Conservation (phyloP, 1,140 invertebrate genomes). For the Drosophila quadrilineata region DNA sequence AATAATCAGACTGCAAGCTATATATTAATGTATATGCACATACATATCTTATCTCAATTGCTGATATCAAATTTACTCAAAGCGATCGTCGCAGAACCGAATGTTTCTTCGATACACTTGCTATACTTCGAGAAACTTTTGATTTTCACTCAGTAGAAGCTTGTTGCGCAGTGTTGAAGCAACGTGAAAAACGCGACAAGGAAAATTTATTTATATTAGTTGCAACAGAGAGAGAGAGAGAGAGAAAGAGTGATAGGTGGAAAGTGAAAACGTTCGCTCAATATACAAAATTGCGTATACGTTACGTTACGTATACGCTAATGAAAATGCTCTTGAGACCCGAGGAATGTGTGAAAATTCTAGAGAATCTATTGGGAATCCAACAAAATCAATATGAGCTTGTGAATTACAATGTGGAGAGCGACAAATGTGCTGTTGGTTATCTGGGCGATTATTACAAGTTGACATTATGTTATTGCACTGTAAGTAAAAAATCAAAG, state of each 20-base stretch:
- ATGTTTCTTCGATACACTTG: slow-evolving; percentile 24
- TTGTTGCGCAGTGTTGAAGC: slow-evolving; percentile 29
- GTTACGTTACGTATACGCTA: slow-evolving; percentile 52
- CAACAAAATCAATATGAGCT: slow-evolving; percentile 1
- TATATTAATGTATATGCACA: neutral
- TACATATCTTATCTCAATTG: neutral
- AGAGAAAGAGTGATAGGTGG: neutral
- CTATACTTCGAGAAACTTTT: slow-evolving; percentile 19
- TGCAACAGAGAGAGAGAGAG: slow-evolving; percentile 11
- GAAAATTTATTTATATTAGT: too few relatives aligned
- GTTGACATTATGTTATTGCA: slow-evolving; percentile 36
- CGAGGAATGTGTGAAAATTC: slow-evolving; percentile 45
- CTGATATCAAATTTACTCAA: too few relatives aligned
- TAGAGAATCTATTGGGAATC: slow-evolving; percentile 17
- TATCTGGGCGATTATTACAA: slow-evolving; percentile 74
- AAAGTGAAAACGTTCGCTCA: slow-evolving; percentile 5
- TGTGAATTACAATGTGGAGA: slow-evolving; percentile 28
- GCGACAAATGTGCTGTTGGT: slow-evolving; percentile 44
- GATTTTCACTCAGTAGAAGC: slow-evolving; percentile 49
- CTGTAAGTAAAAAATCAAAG: too few relatives aligned
- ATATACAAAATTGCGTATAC: too few relatives aligned
- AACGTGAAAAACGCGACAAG: too few relatives aligned
- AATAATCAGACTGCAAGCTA: too few relatives aligned
- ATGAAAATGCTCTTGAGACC: slow-evolving; percentile 48
- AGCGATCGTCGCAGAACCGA: slow-evolving; percentile 13